These are phyloP conservation scores for Pterostichus niger DNA, from an alignment of 2,888 invertebrate genomes.

Conservation along the genomic window DNA sequence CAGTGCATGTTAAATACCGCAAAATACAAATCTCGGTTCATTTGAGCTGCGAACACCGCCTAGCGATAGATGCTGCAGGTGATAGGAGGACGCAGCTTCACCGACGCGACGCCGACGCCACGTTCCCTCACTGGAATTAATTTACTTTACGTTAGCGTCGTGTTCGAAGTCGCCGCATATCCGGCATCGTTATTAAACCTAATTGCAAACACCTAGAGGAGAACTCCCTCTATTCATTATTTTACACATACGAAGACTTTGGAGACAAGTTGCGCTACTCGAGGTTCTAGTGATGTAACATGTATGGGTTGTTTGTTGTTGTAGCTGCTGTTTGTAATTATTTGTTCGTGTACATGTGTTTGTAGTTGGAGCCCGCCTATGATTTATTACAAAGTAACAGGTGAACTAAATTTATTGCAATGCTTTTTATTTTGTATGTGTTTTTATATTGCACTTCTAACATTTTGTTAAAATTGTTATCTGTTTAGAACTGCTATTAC, in stretches of 20 bases:
- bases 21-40: conserved; percentile 5
- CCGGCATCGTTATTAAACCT: conserved; percentile 27
- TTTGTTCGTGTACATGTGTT: neutral
- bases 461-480: no score
- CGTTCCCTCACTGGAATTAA: neutral
- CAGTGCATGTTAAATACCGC: neutral
- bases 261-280: neutral
- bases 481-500: no score
- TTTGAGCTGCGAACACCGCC: neutral
- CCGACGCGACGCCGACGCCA: no score
- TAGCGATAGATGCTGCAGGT: no score
- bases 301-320: neutral
- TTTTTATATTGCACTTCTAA: neutral
- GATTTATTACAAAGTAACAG: conserved; percentile 8
- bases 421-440: neutral
- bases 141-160: conserved; percentile 4
- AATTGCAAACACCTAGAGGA: conserved; percentile 22
- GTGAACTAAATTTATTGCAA: neutral
- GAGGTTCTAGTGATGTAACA: neutral
- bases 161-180: neutral
- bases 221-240: conserved; percentile 17
- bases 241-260: neutral
- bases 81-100: no score
- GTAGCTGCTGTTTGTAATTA: neutral
- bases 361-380: neutral